These are phyloP conservation scores for Dromaius novaehollandiae DNA, from an alignment of 2,113 vertebrate species.

Conservation along the genomic window DNA sequence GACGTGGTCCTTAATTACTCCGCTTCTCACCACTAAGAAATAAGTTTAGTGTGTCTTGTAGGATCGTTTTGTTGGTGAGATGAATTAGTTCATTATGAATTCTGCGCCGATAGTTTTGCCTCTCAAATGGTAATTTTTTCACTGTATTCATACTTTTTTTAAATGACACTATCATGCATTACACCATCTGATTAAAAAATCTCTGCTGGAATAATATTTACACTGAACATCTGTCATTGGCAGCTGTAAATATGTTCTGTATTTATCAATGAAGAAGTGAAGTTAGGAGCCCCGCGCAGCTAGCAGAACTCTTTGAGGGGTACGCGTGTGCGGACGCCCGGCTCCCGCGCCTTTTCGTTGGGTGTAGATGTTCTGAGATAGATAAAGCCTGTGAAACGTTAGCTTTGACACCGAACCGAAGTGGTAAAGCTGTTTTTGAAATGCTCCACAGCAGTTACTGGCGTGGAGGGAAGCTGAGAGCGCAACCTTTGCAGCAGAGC, in stretches of 20 bases:
- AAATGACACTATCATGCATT: constrained; percentile 50
- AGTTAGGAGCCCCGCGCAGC: constrained; percentile 28
- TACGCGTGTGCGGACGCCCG: fast-evolving
- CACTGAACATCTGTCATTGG: constrained; percentile 66
- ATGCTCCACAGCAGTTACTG: fast-evolving
- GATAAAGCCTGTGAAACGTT: background rate
- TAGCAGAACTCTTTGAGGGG: background rate
- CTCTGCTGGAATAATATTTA: constrained; percentile 68
- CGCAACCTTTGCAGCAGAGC: fast-evolving
- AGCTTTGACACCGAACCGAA: fast-evolving
- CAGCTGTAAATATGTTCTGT: constrained; percentile 63
- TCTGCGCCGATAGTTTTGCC: background rate
- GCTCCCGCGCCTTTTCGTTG: fast-evolving
- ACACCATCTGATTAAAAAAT: constrained; percentile 70
- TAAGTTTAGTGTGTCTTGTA: constrained; percentile 47
- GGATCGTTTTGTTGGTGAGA: constrained; percentile 13
- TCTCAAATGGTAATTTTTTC: constrained; percentile 43
- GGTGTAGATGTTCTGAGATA: background rate
- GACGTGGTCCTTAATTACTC: constrained; percentile 73
- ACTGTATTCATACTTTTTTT: constrained; percentile 11
- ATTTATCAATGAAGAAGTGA: constrained; percentile 44
- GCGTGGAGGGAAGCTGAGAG: fast-evolving
- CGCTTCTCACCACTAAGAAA: constrained; percentile 54
- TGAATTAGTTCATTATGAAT: background rate
- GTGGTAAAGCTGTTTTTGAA: fast-evolving